Percentiles rank a stretch among this genome's conserved stretches.
phyloP scores from a whole-genome alignment of 2,888 invertebrate genomes.

The Ceratothoa steindachneri region DNA sequence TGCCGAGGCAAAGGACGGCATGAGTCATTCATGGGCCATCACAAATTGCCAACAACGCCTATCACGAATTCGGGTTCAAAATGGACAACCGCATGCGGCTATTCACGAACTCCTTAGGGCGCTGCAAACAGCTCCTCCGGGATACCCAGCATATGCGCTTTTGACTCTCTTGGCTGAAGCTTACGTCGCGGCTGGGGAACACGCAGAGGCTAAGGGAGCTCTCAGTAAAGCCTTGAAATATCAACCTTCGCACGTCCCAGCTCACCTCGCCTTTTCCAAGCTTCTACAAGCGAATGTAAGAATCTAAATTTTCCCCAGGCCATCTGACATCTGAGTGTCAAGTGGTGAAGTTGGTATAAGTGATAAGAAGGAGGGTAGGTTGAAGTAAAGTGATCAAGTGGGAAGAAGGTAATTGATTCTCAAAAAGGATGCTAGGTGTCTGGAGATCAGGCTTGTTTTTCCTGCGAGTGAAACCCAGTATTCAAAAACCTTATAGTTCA shows the following conservation, averaged over 20 bases:
- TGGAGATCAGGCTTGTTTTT: too few relatives aligned
- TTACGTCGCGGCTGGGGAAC: constrained; percentile 41
- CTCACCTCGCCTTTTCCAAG: constrained; percentile 55
- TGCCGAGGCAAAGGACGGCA: constrained; percentile 36
- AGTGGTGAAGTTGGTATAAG: too few relatives aligned
- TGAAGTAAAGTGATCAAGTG: too few relatives aligned
- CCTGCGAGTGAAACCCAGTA: too few relatives aligned
- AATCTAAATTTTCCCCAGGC: neutral
- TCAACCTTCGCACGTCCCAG: constrained; percentile 55
- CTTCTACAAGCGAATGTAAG: constrained; percentile 50
- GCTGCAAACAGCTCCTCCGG: constrained; percentile 27
- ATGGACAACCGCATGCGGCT: constrained; percentile 27
- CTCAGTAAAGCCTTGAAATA: constrained; percentile 51
- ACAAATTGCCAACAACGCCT: constrained; percentile 38
- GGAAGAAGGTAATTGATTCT: too few relatives aligned
- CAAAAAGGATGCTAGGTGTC: too few relatives aligned
- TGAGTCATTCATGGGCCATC: constrained; percentile 31
- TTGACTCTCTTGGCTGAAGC: constrained; percentile 48
- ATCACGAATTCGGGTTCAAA: constrained; percentile 29
- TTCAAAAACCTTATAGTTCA: too few relatives aligned
- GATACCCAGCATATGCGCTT: constrained; percentile 31
- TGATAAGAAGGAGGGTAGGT: too few relatives aligned
- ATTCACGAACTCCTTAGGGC: constrained; percentile 33
- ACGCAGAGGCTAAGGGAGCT: constrained; percentile 40
- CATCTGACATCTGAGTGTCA: too few relatives aligned